Evolutionary conservation across 2,113 vertebrate species (phyloP).

Genomic region (Microcebus lehilahytsara): DNA sequence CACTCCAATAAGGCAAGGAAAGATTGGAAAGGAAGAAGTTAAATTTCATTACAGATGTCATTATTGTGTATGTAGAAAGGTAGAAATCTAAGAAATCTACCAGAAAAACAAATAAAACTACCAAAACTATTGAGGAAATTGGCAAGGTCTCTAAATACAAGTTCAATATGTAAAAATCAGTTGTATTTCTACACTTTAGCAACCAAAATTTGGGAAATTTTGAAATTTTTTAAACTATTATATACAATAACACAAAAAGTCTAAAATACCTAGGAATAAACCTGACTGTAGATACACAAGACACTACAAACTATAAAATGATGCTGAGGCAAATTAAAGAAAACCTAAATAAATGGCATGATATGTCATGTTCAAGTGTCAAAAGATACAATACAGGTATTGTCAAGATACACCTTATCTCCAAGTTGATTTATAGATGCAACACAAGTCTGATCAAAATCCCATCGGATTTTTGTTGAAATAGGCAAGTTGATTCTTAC

Average conservation of each 20-base stretch:
- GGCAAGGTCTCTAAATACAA: not conserved
- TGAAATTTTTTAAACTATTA: not conserved
- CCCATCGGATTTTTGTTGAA: not conserved
- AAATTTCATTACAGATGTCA: not conserved
- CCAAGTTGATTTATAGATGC: not conserved
- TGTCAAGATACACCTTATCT: not conserved
- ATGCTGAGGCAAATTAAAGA: not conserved
- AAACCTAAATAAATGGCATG: not conserved
- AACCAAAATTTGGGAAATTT: not conserved
- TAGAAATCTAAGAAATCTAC: not conserved
- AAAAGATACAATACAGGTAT: not conserved
- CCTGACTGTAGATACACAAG: not conserved
- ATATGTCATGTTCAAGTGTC: not conserved
- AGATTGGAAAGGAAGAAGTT: not conserved
- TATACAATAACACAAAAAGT: not conserved
- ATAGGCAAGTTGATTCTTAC: not conserved
- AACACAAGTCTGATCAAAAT: not conserved
- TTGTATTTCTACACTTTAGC: not conserved
- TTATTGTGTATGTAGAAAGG: not conserved
- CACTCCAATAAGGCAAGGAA: not conserved
- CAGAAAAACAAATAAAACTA: not conserved
- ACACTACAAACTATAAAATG: not conserved
- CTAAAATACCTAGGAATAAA: conserved; percentile 18
- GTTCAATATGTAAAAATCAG: not conserved
- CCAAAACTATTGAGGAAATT: not conserved